Percentiles rank a stretch among this genome's conserved stretches.
Evolutionary conservation across 2,797 vertebrate species (phyloP).

Genomic region (Eleutherodactylus coqui): DNA sequence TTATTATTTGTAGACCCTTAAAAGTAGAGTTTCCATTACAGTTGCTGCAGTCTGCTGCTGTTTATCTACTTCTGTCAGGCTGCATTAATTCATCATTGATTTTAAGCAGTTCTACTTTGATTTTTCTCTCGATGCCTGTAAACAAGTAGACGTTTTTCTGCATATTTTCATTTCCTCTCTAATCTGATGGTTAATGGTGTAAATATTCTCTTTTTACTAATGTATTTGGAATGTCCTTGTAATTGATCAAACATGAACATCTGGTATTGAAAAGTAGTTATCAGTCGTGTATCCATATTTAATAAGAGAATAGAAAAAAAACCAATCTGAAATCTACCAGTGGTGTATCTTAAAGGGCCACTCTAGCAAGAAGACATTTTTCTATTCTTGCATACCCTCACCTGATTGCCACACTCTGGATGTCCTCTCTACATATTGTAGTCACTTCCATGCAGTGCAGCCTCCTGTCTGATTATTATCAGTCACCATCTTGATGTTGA

Average conservation of each 20-base stretch:
- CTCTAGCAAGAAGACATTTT: too few relatives aligned
- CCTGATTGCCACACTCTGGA: too few relatives aligned
- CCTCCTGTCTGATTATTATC: too few relatives aligned
- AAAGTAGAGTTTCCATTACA: conserved; percentile 17
- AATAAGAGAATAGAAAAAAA: neutral
- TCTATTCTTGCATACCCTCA: too few relatives aligned
- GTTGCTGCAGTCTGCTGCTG: conserved; percentile 9
- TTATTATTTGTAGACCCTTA: conserved; percentile 12
- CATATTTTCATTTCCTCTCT: conserved; percentile 14
- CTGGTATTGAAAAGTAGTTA: neutral
- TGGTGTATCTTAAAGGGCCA: neutral
- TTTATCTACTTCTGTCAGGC: conserved; percentile 25
- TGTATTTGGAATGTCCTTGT: neutral
- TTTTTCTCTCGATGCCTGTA: conserved; percentile 19
- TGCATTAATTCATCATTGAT: conserved; percentile 26
- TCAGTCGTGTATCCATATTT: neutral
- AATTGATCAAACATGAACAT: conserved; percentile 9
- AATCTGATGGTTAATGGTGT: conserved; percentile 17
- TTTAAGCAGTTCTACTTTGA: conserved; percentile 8
- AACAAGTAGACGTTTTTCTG: conserved; percentile 29
- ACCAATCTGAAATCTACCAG: too few relatives aligned
- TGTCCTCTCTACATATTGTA: too few relatives aligned
- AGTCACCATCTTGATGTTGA: too few relatives aligned
- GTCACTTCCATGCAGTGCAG: too few relatives aligned
- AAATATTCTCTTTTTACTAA: neutral